Percentiles rank a stretch among this genome's conserved stretches.
Evolutionary conservation across 2,888 invertebrate genomes (phyloP).

Genomic region (Frankliniella fusca): DNA sequence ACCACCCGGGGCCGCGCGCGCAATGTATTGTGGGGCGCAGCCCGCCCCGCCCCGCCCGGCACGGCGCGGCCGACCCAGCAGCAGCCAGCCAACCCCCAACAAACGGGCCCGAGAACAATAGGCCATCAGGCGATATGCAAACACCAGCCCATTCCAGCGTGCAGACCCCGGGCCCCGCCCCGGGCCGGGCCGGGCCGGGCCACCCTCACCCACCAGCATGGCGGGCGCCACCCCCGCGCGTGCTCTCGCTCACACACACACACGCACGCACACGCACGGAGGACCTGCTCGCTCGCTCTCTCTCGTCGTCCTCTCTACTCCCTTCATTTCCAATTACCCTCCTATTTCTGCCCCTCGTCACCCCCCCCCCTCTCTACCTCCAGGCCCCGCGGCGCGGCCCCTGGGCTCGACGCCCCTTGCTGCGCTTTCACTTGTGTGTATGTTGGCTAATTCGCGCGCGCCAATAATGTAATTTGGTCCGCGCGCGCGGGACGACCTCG

Average conservation of each 20-base stretch:
- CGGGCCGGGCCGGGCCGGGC: background rate
- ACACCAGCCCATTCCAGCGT: background rate
- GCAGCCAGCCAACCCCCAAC: background rate
- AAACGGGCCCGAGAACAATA: slow-evolving; percentile 14
- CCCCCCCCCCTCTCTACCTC: background rate
- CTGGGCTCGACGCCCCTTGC: background rate
- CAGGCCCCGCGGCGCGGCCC: background rate
- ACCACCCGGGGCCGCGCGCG: background rate
- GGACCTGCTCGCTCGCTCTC: no score
- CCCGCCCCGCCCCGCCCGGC: background rate
- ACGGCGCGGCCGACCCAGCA: background rate
- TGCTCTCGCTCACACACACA: background rate
- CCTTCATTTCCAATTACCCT: slow-evolving; percentile 7
- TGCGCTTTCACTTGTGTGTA: no score
- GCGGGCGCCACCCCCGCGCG: background rate
- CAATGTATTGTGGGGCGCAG: background rate
- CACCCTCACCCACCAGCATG: background rate
- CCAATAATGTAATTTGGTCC: no score
- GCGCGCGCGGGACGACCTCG: no score
- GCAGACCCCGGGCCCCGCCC: background rate
- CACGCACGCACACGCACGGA: background rate
- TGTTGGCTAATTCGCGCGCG: no score
- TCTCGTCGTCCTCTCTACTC: no score
- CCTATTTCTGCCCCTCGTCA: slow-evolving; percentile 10
- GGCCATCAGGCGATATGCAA: slow-evolving; percentile 25